Conservation (phyloP, 1,140 invertebrate species). For the Trissolcus basalis region DNA sequence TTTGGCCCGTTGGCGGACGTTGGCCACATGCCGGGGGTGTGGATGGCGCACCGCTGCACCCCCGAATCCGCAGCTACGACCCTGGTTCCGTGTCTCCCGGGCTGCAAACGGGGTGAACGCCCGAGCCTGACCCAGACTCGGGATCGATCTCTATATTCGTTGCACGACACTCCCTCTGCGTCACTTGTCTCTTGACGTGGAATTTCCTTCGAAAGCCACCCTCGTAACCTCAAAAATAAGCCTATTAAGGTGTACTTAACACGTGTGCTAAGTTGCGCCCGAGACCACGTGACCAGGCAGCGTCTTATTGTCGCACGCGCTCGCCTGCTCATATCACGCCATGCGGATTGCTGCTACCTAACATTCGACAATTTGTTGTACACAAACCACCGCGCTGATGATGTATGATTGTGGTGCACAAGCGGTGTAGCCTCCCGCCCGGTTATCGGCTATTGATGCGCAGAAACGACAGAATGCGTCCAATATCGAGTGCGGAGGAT, state of each 20-base stretch:
- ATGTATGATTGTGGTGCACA: too few species aligned
- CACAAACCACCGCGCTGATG: too few species aligned
- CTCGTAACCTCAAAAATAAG: slow-evolving; percentile 62
- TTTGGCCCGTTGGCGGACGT: slow-evolving; percentile 61
- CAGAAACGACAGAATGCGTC: too few species aligned
- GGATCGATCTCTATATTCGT: slow-evolving; percentile 74
- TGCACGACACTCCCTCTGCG: slow-evolving; percentile 62
- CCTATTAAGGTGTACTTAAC: slow-evolving; percentile 38
- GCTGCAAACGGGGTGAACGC: slow-evolving; percentile 74
- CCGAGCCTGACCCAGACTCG: slow-evolving; percentile 74
- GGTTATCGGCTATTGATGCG: too few species aligned
- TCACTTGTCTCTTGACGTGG: slow-evolving; percentile 54
- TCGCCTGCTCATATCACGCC: too few species aligned
- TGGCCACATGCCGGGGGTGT: slow-evolving; percentile 65
- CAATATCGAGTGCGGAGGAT: too few species aligned
- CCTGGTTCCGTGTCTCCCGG: slow-evolving; percentile 73
- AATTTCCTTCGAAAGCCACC: slow-evolving; percentile 61
- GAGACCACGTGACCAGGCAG: slow-evolving; percentile 8
- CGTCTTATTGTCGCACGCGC: too few species aligned
- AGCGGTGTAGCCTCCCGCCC: too few species aligned
- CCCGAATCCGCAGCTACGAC: slow-evolving; percentile 70
- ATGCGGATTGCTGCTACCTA: too few species aligned
- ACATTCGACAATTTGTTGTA: too few species aligned
- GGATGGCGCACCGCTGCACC: slow-evolving; percentile 59
- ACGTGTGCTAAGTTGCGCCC: slow-evolving; percentile 23